Base-by-base conservation (phyloP, 2,888 invertebrate species). In the Tinea semifulvella region DNA sequence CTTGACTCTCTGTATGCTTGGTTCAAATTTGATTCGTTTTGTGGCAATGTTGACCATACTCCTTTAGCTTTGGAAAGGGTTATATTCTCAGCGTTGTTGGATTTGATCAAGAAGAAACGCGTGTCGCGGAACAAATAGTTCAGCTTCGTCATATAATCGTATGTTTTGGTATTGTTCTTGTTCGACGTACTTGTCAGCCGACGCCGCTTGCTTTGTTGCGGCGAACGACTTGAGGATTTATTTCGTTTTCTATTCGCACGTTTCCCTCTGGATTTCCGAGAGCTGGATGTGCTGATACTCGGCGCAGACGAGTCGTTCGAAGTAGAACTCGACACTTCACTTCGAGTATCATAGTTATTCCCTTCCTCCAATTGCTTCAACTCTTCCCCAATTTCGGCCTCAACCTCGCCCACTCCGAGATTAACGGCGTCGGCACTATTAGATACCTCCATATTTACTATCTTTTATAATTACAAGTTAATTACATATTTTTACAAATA, bases 21-120 rank as follows among this genome's bases (percentile, higher is more conserved):
- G 76, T 97, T 98, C 43, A 98, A 84, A 72, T 96, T 95, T 1
- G 93, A 90, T 81, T 98, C 98, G 73, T 98, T 98, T 68, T 96
- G 95, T 2, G 97, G 97, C 47, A 97, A 85, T 2, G 98, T 98
- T 2, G 98, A 97, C 98, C 98, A 98, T 3, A 98, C 97, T 49
- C 94, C 95, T 81, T 94, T 94, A 11, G 91, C 92, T 74, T 98
- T 98, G 1, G 97, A 95, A 47, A 98, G 68, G 25, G 92, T 91
- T 43, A 98, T 92, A 70, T 98, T 98, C 74, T 98, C 98, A 47
- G 93, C 92, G 75, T 98, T 98, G 74, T 97, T 98, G 43, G 97
- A 97, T 77, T 98, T 98, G 58, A 98, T 97, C 47, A 98, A 86
- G 79, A 97, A 98, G 82, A 96, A 98, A 53, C 91, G 86, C 42